Evolutionary conservation across 2,888 invertebrate species (phyloP).

Genomic region (Helleia helle): DNA sequence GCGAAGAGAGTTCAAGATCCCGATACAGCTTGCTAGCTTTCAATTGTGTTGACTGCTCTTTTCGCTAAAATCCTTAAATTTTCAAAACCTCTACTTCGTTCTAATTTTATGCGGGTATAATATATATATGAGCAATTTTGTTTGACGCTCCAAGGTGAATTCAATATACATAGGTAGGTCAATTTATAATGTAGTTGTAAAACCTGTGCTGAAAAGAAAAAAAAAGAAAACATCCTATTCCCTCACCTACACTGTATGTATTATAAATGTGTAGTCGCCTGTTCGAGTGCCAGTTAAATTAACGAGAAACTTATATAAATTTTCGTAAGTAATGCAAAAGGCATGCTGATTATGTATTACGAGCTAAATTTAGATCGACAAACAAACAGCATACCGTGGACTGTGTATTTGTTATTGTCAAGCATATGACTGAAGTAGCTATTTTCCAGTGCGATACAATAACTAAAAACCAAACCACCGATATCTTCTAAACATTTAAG

Average conservation of each 20-base stretch:
- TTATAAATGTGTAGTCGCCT: slow-evolving; percentile 2
- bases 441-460: slow-evolving; percentile 7
- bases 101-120: slow-evolving; percentile 1
- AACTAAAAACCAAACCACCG: slow-evolving; percentile 8
- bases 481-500: slow-evolving; percentile 6
- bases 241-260: slow-evolving; percentile 1
- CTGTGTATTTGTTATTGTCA: slow-evolving; percentile 6
- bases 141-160: not conserved
- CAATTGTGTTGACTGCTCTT: no score
- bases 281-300: slow-evolving; percentile 4
- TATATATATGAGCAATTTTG: not conserved
- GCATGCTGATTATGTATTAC: slow-evolving; percentile 8
- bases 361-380: slow-evolving; percentile 4
- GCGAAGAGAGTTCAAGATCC: no score
- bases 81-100: no score
- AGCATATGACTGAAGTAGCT: not conserved
- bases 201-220: slow-evolving; percentile 7
- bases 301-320: not conserved
- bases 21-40: no score
- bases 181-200: not conserved
- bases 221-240: slow-evolving; percentile 5
- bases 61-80: no score
- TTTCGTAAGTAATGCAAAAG: slow-evolving; percentile 3
- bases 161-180: not conserved
- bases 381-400: slow-evolving; percentile 8